Conservation (phyloP, 2,888 invertebrate genomes). For the Odiellus spinosus region DNA sequence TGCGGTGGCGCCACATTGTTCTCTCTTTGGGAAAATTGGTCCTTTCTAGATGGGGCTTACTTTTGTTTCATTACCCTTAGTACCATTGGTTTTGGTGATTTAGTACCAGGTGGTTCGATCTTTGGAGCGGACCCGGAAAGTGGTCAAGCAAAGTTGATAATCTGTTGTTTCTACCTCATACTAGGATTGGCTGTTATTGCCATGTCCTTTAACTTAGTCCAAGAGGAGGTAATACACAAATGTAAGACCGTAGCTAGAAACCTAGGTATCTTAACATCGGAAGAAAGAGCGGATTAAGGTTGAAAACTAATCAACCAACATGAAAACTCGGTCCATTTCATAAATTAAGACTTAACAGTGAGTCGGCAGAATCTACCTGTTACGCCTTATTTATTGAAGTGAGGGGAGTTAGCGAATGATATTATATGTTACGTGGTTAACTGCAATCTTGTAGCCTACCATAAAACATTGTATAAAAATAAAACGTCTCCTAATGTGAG, state of each 20-base stretch:
- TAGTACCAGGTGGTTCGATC: slow-evolving; percentile 42
- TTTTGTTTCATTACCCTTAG: slow-evolving; percentile 70
- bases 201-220: slow-evolving; percentile 67
- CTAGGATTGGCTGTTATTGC: slow-evolving; percentile 63
- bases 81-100: slow-evolving; percentile 65
- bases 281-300: slow-evolving; percentile 4
- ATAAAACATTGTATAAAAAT: too few species aligned
- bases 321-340: not conserved
- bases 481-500: too few species aligned
- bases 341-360: too few species aligned
- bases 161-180: slow-evolving; percentile 61
- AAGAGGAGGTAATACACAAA: slow-evolving; percentile 46
- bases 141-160: slow-evolving; percentile 54
- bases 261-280: slow-evolving; percentile 14
- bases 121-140: slow-evolving; percentile 22
- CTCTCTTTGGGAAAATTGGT: slow-evolving; percentile 64
- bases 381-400: too few species aligned
- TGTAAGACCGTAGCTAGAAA: slow-evolving; percentile 16
- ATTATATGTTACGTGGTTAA: too few species aligned
- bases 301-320: not conserved
- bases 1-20: slow-evolving; percentile 59
- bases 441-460: too few species aligned
- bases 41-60: slow-evolving; percentile 61
- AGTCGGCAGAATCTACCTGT: too few species aligned
- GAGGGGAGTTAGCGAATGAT: too few species aligned